phyloP scores from a whole-genome alignment of 2,113 vertebrate genomes.

The Gnathonemus longibarbis region DNA sequence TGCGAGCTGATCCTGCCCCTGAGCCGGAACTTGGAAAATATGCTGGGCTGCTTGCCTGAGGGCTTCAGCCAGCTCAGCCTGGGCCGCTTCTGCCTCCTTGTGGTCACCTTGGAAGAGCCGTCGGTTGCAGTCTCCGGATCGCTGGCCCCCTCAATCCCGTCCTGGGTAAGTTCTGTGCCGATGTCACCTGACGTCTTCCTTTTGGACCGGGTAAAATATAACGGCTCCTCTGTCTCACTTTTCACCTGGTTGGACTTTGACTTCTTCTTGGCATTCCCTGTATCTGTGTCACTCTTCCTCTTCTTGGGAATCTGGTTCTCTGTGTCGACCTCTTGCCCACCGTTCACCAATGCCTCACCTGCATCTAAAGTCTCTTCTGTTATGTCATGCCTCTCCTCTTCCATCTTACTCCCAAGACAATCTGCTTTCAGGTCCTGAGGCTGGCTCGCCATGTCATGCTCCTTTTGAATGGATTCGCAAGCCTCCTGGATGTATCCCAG shows the following conservation, averaged over 20 bases:
- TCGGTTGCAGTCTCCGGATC: constrained; percentile 48
- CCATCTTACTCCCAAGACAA: background rate
- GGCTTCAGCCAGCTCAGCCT: constrained; percentile 79
- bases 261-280: constrained; percentile 88
- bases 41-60: constrained; percentile 83
- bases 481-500: constrained; percentile 90
- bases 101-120: constrained; percentile 45
- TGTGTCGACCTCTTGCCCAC: constrained; percentile 45
- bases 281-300: constrained; percentile 83
- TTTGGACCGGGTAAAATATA: constrained; percentile 79
- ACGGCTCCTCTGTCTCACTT: constrained; percentile 57
- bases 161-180: constrained; percentile 10
- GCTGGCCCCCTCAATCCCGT: constrained; percentile 35
- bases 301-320: constrained; percentile 70
- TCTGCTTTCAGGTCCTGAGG: constrained; percentile 33
- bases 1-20: constrained; percentile 73
- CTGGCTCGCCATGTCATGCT: constrained; percentile 44
- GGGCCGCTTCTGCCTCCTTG: constrained; percentile 72
- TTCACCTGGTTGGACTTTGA: constrained; percentile 71
- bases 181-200: constrained; percentile 71
- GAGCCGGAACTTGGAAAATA: constrained; percentile 90
- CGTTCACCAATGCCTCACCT: background rate
- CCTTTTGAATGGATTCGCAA: constrained; percentile 82
- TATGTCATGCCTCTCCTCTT: background rate
- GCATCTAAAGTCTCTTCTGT: background rate